phyloP scores from a whole-genome alignment of 2,888 invertebrate genomes.

The Cerastis rubricosa region DNA sequence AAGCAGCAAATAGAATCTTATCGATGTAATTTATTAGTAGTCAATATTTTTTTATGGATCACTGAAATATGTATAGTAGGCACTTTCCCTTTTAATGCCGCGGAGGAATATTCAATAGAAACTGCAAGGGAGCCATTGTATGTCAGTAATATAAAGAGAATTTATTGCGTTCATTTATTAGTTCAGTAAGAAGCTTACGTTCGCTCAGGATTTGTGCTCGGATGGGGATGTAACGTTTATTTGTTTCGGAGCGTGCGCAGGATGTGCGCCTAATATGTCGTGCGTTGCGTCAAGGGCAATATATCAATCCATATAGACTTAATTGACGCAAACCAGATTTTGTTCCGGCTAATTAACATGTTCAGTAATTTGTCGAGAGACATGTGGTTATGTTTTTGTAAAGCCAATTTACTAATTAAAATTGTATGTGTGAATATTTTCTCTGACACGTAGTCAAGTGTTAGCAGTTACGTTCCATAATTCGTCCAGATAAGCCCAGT shows the following conservation, averaged over 20 bases:
- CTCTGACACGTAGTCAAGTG: constrained; percentile 48
- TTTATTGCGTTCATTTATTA: constrained; percentile 88
- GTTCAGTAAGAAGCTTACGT: constrained; percentile 84
- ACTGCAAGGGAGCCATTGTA: constrained; percentile 73
- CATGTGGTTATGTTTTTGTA: constrained; percentile 63
- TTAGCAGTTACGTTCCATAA: constrained; percentile 71
- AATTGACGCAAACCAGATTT: constrained; percentile 80
- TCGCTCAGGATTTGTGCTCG: constrained; percentile 82
- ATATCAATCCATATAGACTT: constrained; percentile 82
- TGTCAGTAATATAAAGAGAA: constrained; percentile 84
- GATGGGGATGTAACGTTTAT: constrained; percentile 85
- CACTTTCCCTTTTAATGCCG: constrained; percentile 40
- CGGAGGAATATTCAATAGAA: constrained; percentile 54
- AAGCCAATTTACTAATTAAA: constrained; percentile 52
- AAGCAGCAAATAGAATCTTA: constrained; percentile 73
- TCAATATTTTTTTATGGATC: constrained; percentile 46
- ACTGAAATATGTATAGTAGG: constrained; percentile 32
- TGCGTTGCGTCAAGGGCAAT: constrained; percentile 80
- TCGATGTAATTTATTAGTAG: constrained; percentile 42
- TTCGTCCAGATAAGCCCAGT: constrained; percentile 76
- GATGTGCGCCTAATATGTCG: constrained; percentile 83
- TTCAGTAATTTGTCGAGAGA: constrained; percentile 76
- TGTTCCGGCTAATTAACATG: constrained; percentile 73
- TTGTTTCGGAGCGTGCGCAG: constrained; percentile 84
- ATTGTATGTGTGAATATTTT: constrained; percentile 54